Conservation (phyloP, 2,113 vertebrate genomes). For the Machaerirhynchus nigripectus region DNA sequence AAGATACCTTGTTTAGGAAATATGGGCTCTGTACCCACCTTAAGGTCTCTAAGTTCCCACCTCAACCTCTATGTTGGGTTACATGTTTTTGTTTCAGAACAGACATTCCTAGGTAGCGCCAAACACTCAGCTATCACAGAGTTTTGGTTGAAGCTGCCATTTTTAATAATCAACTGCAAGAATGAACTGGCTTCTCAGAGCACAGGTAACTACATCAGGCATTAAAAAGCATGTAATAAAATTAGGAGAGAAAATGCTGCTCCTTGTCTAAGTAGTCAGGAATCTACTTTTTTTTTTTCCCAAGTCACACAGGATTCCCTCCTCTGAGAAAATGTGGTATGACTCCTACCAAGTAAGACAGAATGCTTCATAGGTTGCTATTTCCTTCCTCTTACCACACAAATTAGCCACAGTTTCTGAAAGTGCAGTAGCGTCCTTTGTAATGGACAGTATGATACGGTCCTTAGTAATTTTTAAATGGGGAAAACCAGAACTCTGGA, state of each 20-base stretch:
- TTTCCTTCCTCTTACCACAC: background rate
- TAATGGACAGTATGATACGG: background rate
- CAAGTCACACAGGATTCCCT: background rate
- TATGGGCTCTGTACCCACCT: accelerated
- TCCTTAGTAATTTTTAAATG: background rate
- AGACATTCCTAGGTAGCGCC: background rate
- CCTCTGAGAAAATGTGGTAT: background rate
- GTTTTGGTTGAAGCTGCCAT: background rate
- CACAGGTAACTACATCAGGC: background rate
- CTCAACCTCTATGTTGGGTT: background rate
- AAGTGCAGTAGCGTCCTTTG: background rate
- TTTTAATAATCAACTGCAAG: background rate
- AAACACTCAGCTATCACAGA: background rate
- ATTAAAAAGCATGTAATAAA: background rate
- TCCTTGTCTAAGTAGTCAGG: background rate
- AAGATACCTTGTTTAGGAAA: background rate
- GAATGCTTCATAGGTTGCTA: background rate
- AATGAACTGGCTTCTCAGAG: background rate
- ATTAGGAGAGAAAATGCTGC: background rate
- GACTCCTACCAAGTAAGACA: background rate
- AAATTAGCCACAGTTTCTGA: background rate
- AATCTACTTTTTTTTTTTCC: background rate
- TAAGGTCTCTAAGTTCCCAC: background rate
- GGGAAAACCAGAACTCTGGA: background rate
- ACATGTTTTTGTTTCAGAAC: background rate